Conservation (phyloP, 2,888 invertebrate species). For the Hypolimnas misippus region DNA sequence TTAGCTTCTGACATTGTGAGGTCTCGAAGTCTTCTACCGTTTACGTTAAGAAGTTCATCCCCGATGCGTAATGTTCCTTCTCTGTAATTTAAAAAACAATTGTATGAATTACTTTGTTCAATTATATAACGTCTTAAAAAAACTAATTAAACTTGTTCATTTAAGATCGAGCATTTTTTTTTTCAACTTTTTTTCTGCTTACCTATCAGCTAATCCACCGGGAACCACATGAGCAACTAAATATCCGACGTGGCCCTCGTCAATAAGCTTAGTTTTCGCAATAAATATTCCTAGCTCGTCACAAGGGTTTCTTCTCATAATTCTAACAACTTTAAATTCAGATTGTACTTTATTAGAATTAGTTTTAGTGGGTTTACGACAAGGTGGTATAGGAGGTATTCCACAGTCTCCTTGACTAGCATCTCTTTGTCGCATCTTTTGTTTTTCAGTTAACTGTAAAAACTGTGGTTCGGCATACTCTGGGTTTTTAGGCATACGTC, state of each 20-base stretch:
- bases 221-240: slow-evolving; percentile 89
- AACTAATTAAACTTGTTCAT: no score
- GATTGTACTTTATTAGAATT: slow-evolving; percentile 62
- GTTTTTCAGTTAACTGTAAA: slow-evolving; percentile 78
- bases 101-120: background rate
- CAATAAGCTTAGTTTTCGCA: slow-evolving; percentile 85
- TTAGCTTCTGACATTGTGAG: slow-evolving; percentile 87
- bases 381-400: slow-evolving; percentile 80
- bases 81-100: slow-evolving; percentile 54
- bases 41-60: slow-evolving; percentile 89
- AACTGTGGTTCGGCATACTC: slow-evolving; percentile 74
- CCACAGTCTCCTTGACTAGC: slow-evolving; percentile 68
- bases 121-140: no score
- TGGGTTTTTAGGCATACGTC: slow-evolving; percentile 75
- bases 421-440: slow-evolving; percentile 77
- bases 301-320: slow-evolving; percentile 80
- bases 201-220: slow-evolving; percentile 88
- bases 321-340: slow-evolving; percentile 81
- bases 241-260: slow-evolving; percentile 86
- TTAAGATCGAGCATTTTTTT: no score
- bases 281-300: slow-evolving; percentile 90
- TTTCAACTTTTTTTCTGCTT: no score
- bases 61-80: slow-evolving; percentile 87
- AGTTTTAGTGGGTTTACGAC: slow-evolving; percentile 65
- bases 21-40: slow-evolving; percentile 87